Evolutionary conservation across 2,888 invertebrate species (phyloP), one percentile per base, ranked within the genome.

Genomic region (Steinernema hermaphroditum): DNA sequence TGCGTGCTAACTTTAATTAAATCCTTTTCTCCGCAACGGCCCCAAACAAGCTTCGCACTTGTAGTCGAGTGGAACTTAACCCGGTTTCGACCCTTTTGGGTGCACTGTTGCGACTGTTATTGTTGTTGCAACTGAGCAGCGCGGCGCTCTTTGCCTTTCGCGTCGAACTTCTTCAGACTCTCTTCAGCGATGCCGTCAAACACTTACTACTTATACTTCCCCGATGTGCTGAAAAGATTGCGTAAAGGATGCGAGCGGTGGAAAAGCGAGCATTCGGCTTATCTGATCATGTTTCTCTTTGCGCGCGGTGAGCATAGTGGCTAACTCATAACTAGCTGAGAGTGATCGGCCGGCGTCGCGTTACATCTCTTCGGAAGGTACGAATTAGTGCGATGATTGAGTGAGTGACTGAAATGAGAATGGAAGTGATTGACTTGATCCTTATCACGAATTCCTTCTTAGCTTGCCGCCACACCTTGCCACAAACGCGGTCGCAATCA

Each of bases 261-360:
- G 12, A 34, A 62, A 62, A 62, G 62, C 32, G 62, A 62, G 62
- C 62, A 6, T 14, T 29, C 16, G 27, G 62, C 62, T 62, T 62
- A 62, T 62, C 62, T 62, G 62, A 62, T 62, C 62, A 62, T 62
- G 62, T 62, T 62, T 62, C 62, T 62, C 62, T 62, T 62, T 62
- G 62, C 62, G 32, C 62, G 62, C 62, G 62, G 62, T 4, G 50
- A 29, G 34, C 37, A n/a, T n/a, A n/a, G n/a, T 24, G 14, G 62
- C 62, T 22, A 62, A 62, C 62, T 29, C 34, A 4, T 62, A 62
- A 62, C 62, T 62, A 29, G 62, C 34, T 62, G 62, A 14, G 62
- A 62, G 29, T 62, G 24, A 27, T 29, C 27, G 22, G 32, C 62
- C 27, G 32, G 62, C 27, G 62, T 62, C 27, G 62, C 32, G 62